Base-by-base conservation (phyloP, 2,888 invertebrate species). In the Pogonocherus hispidulus region DNA sequence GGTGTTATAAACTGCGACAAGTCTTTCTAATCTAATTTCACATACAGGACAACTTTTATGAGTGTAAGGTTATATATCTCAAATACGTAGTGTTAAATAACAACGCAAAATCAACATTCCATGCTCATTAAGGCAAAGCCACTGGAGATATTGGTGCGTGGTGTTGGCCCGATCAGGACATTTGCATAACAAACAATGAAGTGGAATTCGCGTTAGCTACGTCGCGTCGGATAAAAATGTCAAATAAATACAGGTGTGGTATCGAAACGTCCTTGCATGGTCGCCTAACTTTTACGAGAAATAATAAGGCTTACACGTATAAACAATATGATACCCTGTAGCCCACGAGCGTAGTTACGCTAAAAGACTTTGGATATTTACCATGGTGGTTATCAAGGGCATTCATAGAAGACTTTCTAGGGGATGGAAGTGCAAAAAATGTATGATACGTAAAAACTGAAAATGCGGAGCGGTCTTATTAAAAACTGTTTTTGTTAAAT, bases 171-270 rank as follows among this genome's bases (percentile, higher is more conserved):
- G 68, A 69, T 65, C 52, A 56, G 63, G 57, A 49, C 70, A 78
- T 79, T 79, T 77, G 70, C 78, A 79, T 79, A 76, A 77, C 75
- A 76, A 77, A 79, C 79, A 79, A 79, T 79, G 75, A 69, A 71
- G 66, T 73, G 78, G 78, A 79, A 79, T 79, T 77, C 70, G 73
- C 73, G 67, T 70, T 72, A 69, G 74, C 65, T 49, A 63, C 73
- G 75, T 73, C 70, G 65, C 73, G 75, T 73, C 70, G 64, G 67
- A 73, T 75, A 79, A 79, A 79, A 79, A 78, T 79, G 72, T 75
- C 65, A 75, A 76, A 77, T 76, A 78, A 76, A 79, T 77, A 78
- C 78, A 79, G 78, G 78, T 79, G 79, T 77, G 78, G 78, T 78
- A 72, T 57, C 63, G 32, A 41, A 76, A 79, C 79, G 79, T 74